Conservation (phyloP, 2,888 invertebrate genomes). For the Drosophila aldrichi region DNA sequence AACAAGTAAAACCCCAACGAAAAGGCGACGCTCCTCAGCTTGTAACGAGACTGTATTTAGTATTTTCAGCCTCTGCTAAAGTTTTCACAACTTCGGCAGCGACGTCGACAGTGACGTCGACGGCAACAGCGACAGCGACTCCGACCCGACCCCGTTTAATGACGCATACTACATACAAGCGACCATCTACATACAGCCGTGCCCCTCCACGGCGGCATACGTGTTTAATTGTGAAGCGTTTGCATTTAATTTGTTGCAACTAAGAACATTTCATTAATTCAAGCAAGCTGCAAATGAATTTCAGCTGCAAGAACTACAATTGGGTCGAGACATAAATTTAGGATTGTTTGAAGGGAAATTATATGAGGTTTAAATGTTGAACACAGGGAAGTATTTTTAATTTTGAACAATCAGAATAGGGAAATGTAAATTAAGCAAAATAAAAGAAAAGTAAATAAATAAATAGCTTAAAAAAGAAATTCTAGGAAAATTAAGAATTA, state of each 20-base stretch:
- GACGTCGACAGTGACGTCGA: slow-evolving; percentile 46
- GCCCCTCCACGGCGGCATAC: slow-evolving; percentile 19
- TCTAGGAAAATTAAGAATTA: too few species aligned
- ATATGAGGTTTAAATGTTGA: not conserved
- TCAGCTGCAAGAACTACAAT: not conserved
- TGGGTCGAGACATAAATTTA: slow-evolving; percentile 7
- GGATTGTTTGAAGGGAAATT: not conserved
- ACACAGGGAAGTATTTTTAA: not conserved
- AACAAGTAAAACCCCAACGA: slow-evolving; percentile 39
- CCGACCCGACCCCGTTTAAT: slow-evolving; percentile 47
- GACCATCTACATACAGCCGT: slow-evolving; percentile 26
- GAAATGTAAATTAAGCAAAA: too few species aligned
- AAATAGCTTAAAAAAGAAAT: not conserved
- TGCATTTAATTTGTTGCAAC: slow-evolving; percentile 79
- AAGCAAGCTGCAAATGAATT: slow-evolving; percentile 33
- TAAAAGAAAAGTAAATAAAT: too few species aligned
- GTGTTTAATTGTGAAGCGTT: slow-evolving; percentile 76
- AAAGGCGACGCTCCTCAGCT: slow-evolving; percentile 72
- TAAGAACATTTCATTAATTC: slow-evolving; percentile 76
- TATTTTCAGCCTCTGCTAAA: slow-evolving; percentile 75
- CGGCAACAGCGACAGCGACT: slow-evolving; percentile 24
- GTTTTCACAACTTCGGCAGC: slow-evolving; percentile 70
- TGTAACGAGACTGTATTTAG: slow-evolving; percentile 84
- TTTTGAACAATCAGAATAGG: not conserved
- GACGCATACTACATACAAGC: slow-evolving; percentile 47